These are phyloP conservation scores for Theretra japonica DNA, from an alignment of 2,888 invertebrate genomes.

Conservation along the genomic window DNA sequence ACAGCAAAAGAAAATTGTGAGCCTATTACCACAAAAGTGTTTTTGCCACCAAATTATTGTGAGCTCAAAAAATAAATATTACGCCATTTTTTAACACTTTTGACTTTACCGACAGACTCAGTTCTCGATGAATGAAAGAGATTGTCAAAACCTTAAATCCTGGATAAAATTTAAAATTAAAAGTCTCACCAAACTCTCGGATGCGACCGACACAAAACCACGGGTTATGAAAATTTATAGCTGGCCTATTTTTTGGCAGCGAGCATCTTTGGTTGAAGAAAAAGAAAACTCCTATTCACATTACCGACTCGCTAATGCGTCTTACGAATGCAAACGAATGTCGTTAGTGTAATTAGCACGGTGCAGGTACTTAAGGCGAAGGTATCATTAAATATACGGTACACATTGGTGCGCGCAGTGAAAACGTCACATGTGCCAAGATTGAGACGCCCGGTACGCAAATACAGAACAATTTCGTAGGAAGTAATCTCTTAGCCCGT, in stretches of 20 bases:
- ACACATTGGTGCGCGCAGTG: constrained; percentile 32
- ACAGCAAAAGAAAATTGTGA: not conserved
- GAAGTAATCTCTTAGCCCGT: constrained; percentile 71
- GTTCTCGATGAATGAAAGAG: not conserved
- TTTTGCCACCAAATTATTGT: not conserved
- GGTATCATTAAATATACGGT: constrained; percentile 36
- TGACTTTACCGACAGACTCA: not conserved
- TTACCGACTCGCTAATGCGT: not conserved
- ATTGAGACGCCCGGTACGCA: constrained; percentile 48
- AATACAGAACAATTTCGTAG: constrained; percentile 58
- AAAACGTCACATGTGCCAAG: constrained; percentile 43
- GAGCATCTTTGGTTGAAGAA: not conserved
- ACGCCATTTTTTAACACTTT: not conserved
- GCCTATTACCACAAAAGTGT: not conserved
- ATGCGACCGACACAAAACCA: not conserved
- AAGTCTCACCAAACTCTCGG: not conserved
- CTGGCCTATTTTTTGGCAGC: constrained; percentile 13
- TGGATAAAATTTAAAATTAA: not conserved
- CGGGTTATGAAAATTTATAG: constrained; percentile 9
- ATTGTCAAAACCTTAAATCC: not conserved
- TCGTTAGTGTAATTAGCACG: constrained; percentile 22
- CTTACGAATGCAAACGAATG: constrained; percentile 10
- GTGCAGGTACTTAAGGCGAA: constrained; percentile 30
- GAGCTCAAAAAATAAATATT: not conserved
- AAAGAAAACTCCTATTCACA: not conserved